phyloP scores from a whole-genome alignment of 2,888 invertebrate genomes.

The Agrochola lychnidis region DNA sequence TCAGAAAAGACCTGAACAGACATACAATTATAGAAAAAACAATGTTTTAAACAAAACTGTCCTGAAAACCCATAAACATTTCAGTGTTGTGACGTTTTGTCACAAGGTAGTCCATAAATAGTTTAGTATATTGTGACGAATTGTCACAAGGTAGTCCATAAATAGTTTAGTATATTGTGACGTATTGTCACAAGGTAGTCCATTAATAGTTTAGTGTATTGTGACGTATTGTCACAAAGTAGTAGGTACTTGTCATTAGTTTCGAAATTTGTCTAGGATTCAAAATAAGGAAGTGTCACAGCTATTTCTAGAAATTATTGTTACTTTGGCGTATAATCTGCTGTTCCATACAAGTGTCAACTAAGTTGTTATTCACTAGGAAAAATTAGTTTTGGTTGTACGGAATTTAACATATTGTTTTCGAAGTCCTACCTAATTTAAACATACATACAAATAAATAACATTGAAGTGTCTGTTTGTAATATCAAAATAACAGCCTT shows the following conservation, averaged over 20 bases:
- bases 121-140: constrained; percentile 10
- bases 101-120: no score
- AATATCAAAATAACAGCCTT: no score
- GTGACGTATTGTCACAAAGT: constrained; percentile 12
- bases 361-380: not conserved
- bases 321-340: not conserved
- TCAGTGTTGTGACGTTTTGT: constrained; percentile 12
- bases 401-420: not conserved
- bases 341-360: not conserved
- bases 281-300: not conserved
- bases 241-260: not conserved
- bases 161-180: no score
- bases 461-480: no score
- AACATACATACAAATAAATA: no score
- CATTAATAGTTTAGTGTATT: constrained; percentile 14
- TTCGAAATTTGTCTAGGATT: not conserved
- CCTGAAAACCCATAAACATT: constrained; percentile 14
- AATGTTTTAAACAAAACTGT: constrained; percentile 22
- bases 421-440: not conserved
- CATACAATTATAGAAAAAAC: not conserved
- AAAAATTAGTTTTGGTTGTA: no score
- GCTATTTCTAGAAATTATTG: not conserved
- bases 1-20: not conserved
- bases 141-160: constrained; percentile 4
- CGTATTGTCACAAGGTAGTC: constrained; percentile 14